Conservation (phyloP, 2,113 vertebrate species). For the Tinamus guttatus region DNA sequence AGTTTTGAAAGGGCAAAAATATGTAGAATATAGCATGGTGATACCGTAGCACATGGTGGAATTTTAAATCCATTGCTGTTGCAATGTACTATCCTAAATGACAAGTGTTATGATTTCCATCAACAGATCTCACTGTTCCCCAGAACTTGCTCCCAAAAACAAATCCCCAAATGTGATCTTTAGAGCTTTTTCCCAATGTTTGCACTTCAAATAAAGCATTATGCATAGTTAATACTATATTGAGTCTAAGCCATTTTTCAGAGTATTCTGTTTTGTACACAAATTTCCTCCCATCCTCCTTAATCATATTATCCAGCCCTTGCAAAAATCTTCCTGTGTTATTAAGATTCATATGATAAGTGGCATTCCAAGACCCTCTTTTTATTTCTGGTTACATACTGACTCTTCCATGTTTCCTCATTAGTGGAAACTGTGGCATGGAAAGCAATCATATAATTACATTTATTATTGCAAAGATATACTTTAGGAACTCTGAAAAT, state of each 20-base stretch:
- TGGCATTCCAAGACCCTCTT: not conserved
- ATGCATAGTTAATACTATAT: not conserved
- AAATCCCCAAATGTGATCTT: not conserved
- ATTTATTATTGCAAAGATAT: not conserved
- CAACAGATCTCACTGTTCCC: not conserved
- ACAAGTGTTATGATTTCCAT: not conserved
- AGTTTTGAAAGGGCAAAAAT: not conserved
- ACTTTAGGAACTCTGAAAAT: not conserved
- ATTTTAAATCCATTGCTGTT: not conserved
- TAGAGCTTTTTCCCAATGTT: not conserved
- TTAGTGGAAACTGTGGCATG: not conserved
- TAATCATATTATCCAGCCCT: not conserved
- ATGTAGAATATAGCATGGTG: not conserved
- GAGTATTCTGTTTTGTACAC: not conserved
- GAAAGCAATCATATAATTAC: not conserved
- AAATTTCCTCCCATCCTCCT: not conserved
- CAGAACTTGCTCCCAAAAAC: not conserved
- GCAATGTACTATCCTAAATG: not conserved
- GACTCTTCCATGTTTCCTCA: not conserved
- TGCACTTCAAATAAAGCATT: not conserved
- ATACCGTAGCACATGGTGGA: not conserved
- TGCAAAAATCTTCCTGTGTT: not conserved
- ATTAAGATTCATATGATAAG: not conserved
- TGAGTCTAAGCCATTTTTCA: not conserved
- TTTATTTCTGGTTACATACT: not conserved